Base-by-base conservation (phyloP, 2,113 vertebrate species). In the Kryptolebias marmoratus region DNA sequence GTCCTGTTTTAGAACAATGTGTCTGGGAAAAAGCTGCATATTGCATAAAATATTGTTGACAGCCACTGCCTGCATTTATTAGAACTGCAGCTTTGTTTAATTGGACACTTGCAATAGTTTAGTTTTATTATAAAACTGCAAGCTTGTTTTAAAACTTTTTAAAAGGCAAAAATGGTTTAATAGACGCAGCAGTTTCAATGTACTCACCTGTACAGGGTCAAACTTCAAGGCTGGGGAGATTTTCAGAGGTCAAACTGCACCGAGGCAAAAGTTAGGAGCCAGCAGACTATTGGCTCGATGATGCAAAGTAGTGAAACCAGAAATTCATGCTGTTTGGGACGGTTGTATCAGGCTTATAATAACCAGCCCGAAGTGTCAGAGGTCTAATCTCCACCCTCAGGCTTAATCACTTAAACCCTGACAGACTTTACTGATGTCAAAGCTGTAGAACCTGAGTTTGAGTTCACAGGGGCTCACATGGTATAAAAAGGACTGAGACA, bases 251-350 rank as follows among this genome's bases (percentile, higher is more conserved):
- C 45, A 48, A 52, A 79, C 60, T 54, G 53, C 30, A 69, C n/a
- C 67, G 59, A 53, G 27, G 39, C 12, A 48, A 57, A 79, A 32
- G 22, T 61, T 77, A 77, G 81, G 55, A 64, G 64, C 65, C 52
- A 56, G 75, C 22, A 68, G 59, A 63, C 50, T 15, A 45, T 36
- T 65, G 64, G 63, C 47, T 36, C 14, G 77, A 83, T 89, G 87
- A 90, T 86, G 85, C 78, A 91, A 87, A 84, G 65, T 62, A 12
- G 15, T 86, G 88, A 88, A 89, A 89, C 28, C 49, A 81, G 16
- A 66, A 36, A 57, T 49, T 77, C 50, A 1, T 47, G 52, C 61
- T 58, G 47, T 60, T 10, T 59, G 60, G 73, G 57, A 14, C 22
- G 62, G 62, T 45, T 73, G 18, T 85, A 77, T 75, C 75, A 61